A percentile compares a stretch with the other conserved stretches of the same genome.
Conservation (phyloP, 2,113 vertebrate genomes). For the Zeus faber region DNA sequence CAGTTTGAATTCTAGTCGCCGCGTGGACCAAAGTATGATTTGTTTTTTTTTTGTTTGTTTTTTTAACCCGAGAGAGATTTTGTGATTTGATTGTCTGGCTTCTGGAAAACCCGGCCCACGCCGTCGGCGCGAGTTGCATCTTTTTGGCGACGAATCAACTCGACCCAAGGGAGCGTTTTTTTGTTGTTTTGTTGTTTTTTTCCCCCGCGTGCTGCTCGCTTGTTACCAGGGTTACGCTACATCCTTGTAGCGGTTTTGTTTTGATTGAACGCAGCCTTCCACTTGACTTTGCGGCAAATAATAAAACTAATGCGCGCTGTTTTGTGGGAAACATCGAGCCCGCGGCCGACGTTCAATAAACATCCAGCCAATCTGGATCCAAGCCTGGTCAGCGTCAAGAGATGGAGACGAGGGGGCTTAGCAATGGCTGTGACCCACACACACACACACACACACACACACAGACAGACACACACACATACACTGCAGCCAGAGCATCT, state of each 20-base stretch:
- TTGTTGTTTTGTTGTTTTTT: too few relatives aligned
- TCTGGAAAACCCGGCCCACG: too few relatives aligned
- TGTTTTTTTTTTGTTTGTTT: too few relatives aligned
- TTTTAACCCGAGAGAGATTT: too few relatives aligned
- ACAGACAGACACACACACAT: neutral
- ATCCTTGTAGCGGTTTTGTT: constrained; percentile 27
- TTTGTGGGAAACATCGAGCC: constrained; percentile 48
- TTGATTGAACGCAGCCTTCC: constrained; percentile 54
- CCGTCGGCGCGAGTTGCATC: too few relatives aligned
- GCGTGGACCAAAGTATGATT: too few relatives aligned
- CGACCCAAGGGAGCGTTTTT: too few relatives aligned
- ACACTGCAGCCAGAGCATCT: constrained; percentile 7
- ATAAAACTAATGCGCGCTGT: constrained; percentile 41
- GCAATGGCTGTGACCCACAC: constrained; percentile 17
- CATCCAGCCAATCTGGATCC: constrained; percentile 30
- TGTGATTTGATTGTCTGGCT: too few relatives aligned
- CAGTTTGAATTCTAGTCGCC: too few relatives aligned
- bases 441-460: neutral
- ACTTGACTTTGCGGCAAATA: constrained; percentile 36
- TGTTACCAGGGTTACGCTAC: neutral
- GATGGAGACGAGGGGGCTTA: constrained; percentile 19
- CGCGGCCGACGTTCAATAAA: constrained; percentile 42
- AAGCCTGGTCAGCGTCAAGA: constrained; percentile 46
- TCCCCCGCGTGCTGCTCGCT: constrained; percentile 18
- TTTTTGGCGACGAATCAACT: too few relatives aligned